Base-by-base conservation (phyloP, 2,888 invertebrate species). In the Conchocele bisecta region DNA sequence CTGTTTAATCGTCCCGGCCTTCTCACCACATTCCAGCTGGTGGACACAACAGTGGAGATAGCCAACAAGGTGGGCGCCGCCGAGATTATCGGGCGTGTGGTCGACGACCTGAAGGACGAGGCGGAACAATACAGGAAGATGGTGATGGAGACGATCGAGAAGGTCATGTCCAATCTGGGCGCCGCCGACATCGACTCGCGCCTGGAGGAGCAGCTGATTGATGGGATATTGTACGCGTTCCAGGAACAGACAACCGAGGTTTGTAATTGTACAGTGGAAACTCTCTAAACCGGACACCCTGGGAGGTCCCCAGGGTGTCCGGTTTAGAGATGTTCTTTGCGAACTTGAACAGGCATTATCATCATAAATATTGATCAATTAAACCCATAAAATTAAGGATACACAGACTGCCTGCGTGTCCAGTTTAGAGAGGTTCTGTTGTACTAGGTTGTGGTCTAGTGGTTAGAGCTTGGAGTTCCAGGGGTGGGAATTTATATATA, bases 101-200 rank as follows among this genome's bases (percentile, higher is more conserved):
- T 99, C 0, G 99, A 99, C 87, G 99, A 99, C 92, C 92, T 99
- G 65, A 99, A 99, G 92, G 99, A 99, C 90, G 99, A 99, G 92
- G 98, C 99, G 90, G 99, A 99, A 91, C 98, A 98, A 90, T 99
- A 99, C 92, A 94, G 99, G 72, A 99, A 99, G 93, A 99, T 99
- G 99, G 99, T 99, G 2, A 99, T 99, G 98, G 99, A 99, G 92
- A 99, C 98, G 0, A 99, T 99, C 67, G 99, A 99, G 91, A 99
- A 99, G 92, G 98, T 98, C 66, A 97, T 99, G 94, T 97, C 96
- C 3, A 98, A 98, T 92, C 93, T 99, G 72, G 99, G 99, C 20
- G 98, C 99, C 0, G 97, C 98, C 0, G 99, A 99, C 89, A 98
- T 99, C 56, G 99, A 99, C 92, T 97, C 98, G 0, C 94, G 99